These are phyloP conservation scores for Bombus turneri DNA, from an alignment of 1,140 invertebrate species.

Conservation along the genomic window DNA sequence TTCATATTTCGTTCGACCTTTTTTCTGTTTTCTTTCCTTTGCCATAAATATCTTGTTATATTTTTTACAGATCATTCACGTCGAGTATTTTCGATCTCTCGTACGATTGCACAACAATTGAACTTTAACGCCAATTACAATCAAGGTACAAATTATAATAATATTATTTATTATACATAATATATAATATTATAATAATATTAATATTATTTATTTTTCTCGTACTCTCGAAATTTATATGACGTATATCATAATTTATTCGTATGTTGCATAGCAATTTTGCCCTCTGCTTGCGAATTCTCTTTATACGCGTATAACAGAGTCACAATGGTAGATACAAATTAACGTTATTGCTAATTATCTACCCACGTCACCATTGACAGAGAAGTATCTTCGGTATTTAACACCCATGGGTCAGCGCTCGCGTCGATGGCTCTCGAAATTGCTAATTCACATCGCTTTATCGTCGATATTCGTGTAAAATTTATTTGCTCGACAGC, in stretches of 20 bases:
- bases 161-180: no score
- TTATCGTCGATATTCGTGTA: neutral
- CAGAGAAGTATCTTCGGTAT: neutral
- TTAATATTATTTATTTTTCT: no score
- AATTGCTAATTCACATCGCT: neutral
- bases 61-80: no score
- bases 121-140: no score
- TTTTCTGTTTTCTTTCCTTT: no score
- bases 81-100: no score
- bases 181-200: no score
- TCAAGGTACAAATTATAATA: no score
- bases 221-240: neutral
- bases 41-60: neutral
- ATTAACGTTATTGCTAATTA: neutral
- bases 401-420: neutral
- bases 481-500: neutral
- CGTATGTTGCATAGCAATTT: neutral
- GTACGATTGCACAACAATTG: no score
- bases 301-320: neutral
- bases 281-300: neutral
- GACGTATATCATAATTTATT: neutral
- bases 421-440: neutral
- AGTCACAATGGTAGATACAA: no score
- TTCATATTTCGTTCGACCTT: neutral
- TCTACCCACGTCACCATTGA: neutral